These are phyloP conservation scores for Stenchaetothrips biformis DNA, from an alignment of 2,888 invertebrate genomes.

Conservation along the genomic window DNA sequence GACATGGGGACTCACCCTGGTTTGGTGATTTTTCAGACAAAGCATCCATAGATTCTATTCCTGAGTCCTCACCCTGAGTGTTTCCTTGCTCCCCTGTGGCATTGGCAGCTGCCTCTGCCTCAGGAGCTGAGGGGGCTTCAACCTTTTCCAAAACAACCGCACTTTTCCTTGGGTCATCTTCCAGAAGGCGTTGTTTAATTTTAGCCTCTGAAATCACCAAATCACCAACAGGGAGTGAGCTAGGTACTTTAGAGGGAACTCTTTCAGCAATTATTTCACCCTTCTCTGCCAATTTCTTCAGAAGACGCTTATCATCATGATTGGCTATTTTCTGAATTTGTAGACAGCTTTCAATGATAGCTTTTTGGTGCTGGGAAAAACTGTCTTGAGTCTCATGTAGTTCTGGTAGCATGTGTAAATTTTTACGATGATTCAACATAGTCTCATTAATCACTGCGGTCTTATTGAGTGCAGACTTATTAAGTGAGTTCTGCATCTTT, in stretches of 20 bases:
- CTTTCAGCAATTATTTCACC: not conserved
- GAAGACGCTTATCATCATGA: slow-evolving; percentile 6
- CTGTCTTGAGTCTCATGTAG: not conserved
- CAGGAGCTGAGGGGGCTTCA: slow-evolving; percentile 28
- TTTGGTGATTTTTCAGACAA: slow-evolving; percentile 88
- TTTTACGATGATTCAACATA: not conserved
- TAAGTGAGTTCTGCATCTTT: not conserved
- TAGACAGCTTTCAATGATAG: not conserved
- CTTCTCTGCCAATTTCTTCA: not conserved
- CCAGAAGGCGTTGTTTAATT: slow-evolving; percentile 55
- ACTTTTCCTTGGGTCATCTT: slow-evolving; percentile 42
- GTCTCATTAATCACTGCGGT: not conserved
- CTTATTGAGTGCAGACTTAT: not conserved
- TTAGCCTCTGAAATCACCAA: slow-evolving; percentile 52
- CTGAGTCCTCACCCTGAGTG: slow-evolving; percentile 77
- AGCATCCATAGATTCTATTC: slow-evolving; percentile 90
- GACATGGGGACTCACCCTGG: slow-evolving; percentile 55
- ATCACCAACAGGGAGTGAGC: slow-evolving; percentile 46
- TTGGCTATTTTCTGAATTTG: slow-evolving; percentile 4
- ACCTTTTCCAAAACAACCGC: slow-evolving; percentile 34
- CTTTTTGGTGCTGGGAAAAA: slow-evolving; percentile 2
- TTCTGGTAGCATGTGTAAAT: not conserved
- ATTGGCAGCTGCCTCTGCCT: slow-evolving; percentile 37
- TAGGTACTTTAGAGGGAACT: not conserved
- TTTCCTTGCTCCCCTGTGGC: slow-evolving; percentile 39